phyloP scores from a whole-genome alignment of 2,888 invertebrate genomes.

The Diplazon laetatorius region DNA sequence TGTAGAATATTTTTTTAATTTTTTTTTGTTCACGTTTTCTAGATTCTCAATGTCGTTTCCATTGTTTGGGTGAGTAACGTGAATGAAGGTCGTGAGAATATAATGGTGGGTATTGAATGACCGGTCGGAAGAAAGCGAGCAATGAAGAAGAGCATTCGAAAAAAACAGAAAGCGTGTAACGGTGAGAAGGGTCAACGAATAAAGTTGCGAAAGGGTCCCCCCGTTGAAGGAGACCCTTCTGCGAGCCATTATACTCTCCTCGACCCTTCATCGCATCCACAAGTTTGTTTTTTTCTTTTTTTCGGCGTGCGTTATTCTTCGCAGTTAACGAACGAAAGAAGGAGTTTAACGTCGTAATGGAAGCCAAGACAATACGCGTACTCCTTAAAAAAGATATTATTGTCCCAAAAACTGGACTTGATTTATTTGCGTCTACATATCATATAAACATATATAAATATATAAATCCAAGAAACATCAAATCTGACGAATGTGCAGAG shows the following conservation, averaged over 20 bases:
- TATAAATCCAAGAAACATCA: too few relatives aligned
- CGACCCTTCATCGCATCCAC: slow-evolving; percentile 15
- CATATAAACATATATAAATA: too few relatives aligned
- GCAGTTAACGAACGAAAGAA: neutral
- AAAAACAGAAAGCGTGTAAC: slow-evolving; percentile 8
- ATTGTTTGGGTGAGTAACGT: neutral
- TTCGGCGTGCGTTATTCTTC: neutral
- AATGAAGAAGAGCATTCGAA: neutral
- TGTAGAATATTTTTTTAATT: too few relatives aligned
- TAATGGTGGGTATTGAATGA: neutral
- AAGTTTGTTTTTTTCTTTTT: slow-evolving; percentile 1
- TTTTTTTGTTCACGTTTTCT: too few relatives aligned
- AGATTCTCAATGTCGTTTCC: too few relatives aligned
- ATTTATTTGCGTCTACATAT: too few relatives aligned
- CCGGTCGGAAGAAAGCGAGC: neutral
- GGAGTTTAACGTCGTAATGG: too few relatives aligned
- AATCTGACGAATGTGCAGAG: too few relatives aligned
- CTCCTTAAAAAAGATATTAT: too few relatives aligned
- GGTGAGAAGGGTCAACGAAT: slow-evolving; percentile 19
- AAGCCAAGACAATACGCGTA: too few relatives aligned
- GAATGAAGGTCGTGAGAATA: neutral
- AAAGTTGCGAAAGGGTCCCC: neutral
- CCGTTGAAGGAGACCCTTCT: neutral
- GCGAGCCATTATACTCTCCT: slow-evolving; percentile 20
- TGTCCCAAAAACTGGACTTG: too few relatives aligned